Conservation (phyloP, 2,888 invertebrate genomes). For the Andrena chrysosceles region DNA sequence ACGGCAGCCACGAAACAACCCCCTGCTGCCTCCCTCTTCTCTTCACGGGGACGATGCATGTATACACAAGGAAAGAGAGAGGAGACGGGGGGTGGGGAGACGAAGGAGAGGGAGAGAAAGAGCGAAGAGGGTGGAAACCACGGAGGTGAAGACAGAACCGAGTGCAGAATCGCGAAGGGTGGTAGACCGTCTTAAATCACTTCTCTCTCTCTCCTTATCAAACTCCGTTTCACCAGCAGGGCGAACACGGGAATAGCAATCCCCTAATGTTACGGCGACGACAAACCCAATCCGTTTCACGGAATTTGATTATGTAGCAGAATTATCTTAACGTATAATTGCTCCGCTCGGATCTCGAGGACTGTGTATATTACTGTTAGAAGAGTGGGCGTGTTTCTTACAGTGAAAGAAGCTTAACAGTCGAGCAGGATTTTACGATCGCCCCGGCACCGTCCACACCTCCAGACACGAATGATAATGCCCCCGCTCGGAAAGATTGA, state of each 20-base stretch:
- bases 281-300: constrained; percentile 64
- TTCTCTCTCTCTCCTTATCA: constrained; percentile 51
- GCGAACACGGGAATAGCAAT: constrained; percentile 45
- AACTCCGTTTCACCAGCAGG: constrained; percentile 43
- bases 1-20: constrained; percentile 73
- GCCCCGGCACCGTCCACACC: constrained; percentile 24
- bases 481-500: constrained; percentile 63
- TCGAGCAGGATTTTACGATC: constrained; percentile 60
- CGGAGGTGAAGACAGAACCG: constrained; percentile 52
- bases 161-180: constrained; percentile 42
- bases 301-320: constrained; percentile 63
- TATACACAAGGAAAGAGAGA: constrained; percentile 51
- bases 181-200: constrained; percentile 72
- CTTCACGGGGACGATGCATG: constrained; percentile 67
- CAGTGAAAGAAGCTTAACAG: constrained; percentile 9
- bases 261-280: constrained; percentile 39
- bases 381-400: constrained; percentile 11
- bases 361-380: not conserved
- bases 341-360: not conserved
- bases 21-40: constrained; percentile 68
- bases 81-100: not conserved
- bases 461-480: constrained; percentile 61
- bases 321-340: constrained; percentile 48
- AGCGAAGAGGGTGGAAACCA: constrained; percentile 42
- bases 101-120: constrained; percentile 52